Evolutionary conservation across 2,888 invertebrate genomes (phyloP), one percentile per base, ranked within the genome.

Genomic region (Sicus ferrugineus): DNA sequence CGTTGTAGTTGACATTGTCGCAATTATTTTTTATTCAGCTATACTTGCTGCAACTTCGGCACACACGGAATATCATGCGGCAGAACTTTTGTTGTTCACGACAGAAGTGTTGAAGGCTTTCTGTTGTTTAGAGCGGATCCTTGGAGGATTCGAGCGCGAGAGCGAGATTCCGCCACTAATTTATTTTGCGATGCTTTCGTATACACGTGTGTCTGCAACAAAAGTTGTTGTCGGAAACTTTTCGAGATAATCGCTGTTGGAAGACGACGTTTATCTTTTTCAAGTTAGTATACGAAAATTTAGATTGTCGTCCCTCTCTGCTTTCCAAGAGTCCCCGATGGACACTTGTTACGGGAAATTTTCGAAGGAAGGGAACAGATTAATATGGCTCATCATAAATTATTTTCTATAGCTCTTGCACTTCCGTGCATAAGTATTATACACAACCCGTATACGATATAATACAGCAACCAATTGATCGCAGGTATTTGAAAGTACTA

Each of bases 291-390:
- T n/a, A n/a, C 38, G 28, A 26, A 42, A 48, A 42, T 52, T 67
- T 59, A 28, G 59, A 59, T 67, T 58, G 67, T 58, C n/a, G n/a
- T 30, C 59, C 42, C 66, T 23, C 23, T 64, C 46, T 16, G 28
- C 28, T 42, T 46, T 28, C 26, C 7, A 1, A 59, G 11, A 26
- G 7, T 19, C 59, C n/a, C n/a, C n/a, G n/a, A n/a, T n/a, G n/a
- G n/a, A n/a, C n/a, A n/a, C n/a, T n/a, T n/a, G n/a, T n/a, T n/a
- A n/a, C n/a, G n/a, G n/a, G n/a, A n/a, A n/a, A n/a, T n/a, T n/a
- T n/a, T n/a, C n/a, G n/a, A n/a, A n/a, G n/a, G n/a, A n/a, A n/a
- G n/a, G n/a, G n/a, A n/a, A n/a, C n/a, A n/a, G n/a, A n/a, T n/a
- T n/a, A n/a, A n/a, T n/a, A n/a, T n/a, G n/a, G n/a, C n/a, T n/a